A percentile compares a stretch with the other conserved stretches of the same genome.
phyloP scores from a whole-genome alignment of 2,888 invertebrate genomes.

The Agrypnus murinus region DNA sequence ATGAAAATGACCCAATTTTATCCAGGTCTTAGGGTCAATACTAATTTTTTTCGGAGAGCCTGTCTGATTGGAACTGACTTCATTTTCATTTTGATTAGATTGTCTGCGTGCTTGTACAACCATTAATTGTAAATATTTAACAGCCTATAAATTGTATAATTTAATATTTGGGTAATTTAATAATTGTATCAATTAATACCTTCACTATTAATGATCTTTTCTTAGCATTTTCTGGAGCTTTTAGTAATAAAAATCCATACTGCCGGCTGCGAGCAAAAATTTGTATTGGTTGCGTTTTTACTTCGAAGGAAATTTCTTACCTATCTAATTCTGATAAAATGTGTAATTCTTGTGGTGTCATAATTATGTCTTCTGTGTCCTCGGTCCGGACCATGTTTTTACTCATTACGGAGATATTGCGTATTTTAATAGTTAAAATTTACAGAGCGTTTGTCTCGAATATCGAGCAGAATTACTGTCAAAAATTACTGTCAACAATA shows the following conservation, averaged over 20 bases:
- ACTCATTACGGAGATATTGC: constrained; percentile 60
- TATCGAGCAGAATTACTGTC: not conserved
- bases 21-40: constrained; percentile 93
- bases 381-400: constrained; percentile 62
- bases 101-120: constrained; percentile 84
- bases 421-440: not conserved
- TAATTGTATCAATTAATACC: constrained; percentile 66
- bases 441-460: not conserved
- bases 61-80: constrained; percentile 63
- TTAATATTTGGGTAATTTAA: constrained; percentile 13
- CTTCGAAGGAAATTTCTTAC: too few relatives aligned
- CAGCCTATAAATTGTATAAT: constrained; percentile 74
- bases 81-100: constrained; percentile 64
- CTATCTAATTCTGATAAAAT: constrained; percentile 92
- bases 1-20: constrained; percentile 96
- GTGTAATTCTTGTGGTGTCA: constrained; percentile 88
- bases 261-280: constrained; percentile 81
- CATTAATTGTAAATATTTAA: constrained; percentile 90
- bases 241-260: constrained; percentile 91
- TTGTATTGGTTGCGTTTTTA: constrained; percentile 42
- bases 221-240: constrained; percentile 85
- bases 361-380: constrained; percentile 68
- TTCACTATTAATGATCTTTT: constrained; percentile 88
- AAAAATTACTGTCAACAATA: too few relatives aligned
- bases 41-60: constrained; percentile 77